Evolutionary conservation across 2,888 invertebrate genomes (phyloP), one percentile per base, ranked within the genome.

Genomic region (Hirudinaria manillensis): DNA sequence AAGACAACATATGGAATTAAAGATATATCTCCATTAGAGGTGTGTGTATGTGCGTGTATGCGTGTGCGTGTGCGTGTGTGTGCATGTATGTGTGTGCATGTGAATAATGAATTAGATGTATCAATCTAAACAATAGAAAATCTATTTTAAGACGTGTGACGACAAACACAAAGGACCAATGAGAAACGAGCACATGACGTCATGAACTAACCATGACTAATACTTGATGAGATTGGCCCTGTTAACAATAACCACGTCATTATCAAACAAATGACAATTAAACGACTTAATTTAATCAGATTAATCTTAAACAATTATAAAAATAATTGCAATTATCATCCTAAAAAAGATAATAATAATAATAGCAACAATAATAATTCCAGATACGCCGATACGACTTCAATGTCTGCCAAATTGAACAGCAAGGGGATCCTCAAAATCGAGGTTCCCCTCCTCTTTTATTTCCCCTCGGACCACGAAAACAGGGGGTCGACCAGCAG

Each of bases 381-480:
- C 7, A 66, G 76, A 24, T 76, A 72, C 68, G 77, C 80, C 6
- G 80, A 80, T 53, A 78, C 79, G 24, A 70, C 72, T 21, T 55
- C 67, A 24, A 68, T 80, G 68, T 65, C 73, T 21, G 76, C 77
- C 16, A 53, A 70, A 16, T 56, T 80, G 61, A 77, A 75, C 75
- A 70, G 70, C 29, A 74, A 75, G 10, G 80, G 80, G 0, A 70
- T 77, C 24, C 75, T 80, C 16, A 78, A 76, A 34, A 72, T 80
- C 13, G 78, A 78, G 55, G 78, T 80, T 13, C 80, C 80, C 10
- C 77, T 80, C n/a, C 61, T 80, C 53, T 80, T 77, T 73, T 78
- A 80, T 55, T 80, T 80, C 71, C 76, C 78, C 19, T 53, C 55
- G 45, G 56, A 76, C 32, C 72, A 72, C 53, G 45, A 73, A 13